Base-by-base conservation (phyloP, 2,888 invertebrate species). In the Blastobasis lacticolella region DNA sequence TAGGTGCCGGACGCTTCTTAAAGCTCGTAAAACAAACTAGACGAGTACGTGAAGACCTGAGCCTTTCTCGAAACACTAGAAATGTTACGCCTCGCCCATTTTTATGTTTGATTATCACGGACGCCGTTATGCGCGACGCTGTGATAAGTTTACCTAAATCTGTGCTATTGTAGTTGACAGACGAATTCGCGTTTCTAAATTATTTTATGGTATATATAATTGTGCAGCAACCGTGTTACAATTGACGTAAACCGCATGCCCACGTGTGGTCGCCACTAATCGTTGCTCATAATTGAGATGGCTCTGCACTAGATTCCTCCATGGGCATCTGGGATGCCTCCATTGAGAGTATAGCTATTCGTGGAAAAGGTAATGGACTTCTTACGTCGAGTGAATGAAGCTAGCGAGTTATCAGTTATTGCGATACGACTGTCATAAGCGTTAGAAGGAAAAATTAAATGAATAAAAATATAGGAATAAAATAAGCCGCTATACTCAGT, bases 21-120 rank as follows among this genome's bases (percentile, higher is more conserved):
- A 58, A 59, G 57, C 62, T 73, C 73, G 66, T 79, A 76, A 78
- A 77, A 72, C 62, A 78, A 77, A 72, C 62, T 51, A 70, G 66
- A 66, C 67, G 63, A 60, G 64, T 63, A 66, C 64, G 64, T 69
- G 61, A 62, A 66, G 59, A 62, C 58, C 61, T 63, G 23, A 23
- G 23, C 23, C 23, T 23, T 23, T 23, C 23, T 23, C 23, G 23
- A 23, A 23, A 23, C 23, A 23, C 23, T 23, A 3, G 23, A 23
- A 23, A 23, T 23, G 3, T 23, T 23, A 23, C 23, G 23, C 23
- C 23, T 23, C 23, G 23, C 71, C 69, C 76, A 78, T 80, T 77
- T 76, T 74, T 76, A 78, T 79, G 75, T 57, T 65, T 65, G 65
- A 75, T 78, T 77, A 75, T 65, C 72, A 66, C 23, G 23, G 23